phyloP scores from a whole-genome alignment of 2,113 vertebrate genomes.

The Sminthopsis crassicaudata region DNA sequence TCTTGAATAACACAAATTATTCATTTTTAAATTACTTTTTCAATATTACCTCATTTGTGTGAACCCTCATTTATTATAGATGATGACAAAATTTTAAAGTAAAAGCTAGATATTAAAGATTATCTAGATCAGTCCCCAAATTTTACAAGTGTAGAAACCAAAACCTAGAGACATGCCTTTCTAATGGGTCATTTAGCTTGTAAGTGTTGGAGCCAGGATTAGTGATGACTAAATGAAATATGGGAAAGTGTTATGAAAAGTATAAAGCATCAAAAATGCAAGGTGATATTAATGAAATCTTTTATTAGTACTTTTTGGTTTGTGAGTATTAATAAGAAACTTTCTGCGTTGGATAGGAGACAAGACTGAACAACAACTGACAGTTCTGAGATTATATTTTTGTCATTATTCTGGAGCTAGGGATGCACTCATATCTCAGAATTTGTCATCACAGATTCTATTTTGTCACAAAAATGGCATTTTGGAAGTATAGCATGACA shows the following conservation, averaged over 20 bases:
- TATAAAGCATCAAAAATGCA: background rate
- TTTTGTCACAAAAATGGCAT: background rate
- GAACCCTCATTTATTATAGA: background rate
- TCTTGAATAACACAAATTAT: background rate
- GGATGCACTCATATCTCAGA: background rate
- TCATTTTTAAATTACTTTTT: background rate
- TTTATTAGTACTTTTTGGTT: background rate
- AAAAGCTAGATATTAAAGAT: background rate
- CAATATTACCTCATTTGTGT: background rate
- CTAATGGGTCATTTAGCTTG: background rate
- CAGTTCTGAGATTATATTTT: background rate
- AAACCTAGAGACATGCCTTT: background rate
- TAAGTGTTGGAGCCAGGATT: background rate
- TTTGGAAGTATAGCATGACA: background rate
- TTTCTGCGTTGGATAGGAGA: background rate
- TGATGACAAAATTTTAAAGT: background rate
- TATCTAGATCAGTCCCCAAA: background rate
- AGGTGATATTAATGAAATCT: background rate
- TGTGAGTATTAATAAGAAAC: background rate
- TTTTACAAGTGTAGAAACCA: background rate
- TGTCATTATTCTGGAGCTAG: background rate
- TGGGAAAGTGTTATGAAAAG: background rate
- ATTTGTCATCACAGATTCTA: background rate
- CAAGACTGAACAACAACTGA: background rate
- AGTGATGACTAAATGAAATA: background rate